Base-by-base conservation (phyloP, 2,888 invertebrate genomes). In the Leptarthrus brevirostris region DNA sequence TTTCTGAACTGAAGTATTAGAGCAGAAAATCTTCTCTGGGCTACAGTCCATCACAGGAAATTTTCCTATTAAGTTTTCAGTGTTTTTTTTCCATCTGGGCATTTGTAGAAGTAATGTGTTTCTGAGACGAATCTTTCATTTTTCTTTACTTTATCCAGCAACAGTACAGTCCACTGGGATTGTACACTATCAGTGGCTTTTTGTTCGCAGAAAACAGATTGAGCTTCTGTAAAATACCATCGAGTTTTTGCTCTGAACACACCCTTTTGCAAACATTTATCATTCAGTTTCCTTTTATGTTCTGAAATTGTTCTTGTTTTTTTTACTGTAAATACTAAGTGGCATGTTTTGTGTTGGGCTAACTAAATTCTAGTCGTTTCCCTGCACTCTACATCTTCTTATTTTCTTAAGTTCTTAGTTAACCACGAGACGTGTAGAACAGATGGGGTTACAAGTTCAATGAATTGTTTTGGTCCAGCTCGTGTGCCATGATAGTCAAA, bases 291-390 rank as follows among this genome's bases (percentile, higher is more conserved):
- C 22, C 18, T 69, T 52, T 69, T 30, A 6, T 30, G 36, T 66
- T 66, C 26, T 18, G 49, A 66, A 66, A 52, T 69, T 69, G 52
- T 30, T 52, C 20, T 52, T 52, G 36, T 10, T 69, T 69, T 66
- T 69, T 69, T 40, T 6, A n/a, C 20, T 24, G 30, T 36, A 12
- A 47, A 18, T 34, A 20, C 14, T 69, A 69, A 69, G 69, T 69
- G 69, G 69, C 18, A 30, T 52, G 52, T 69, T 52, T 30, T 52
- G 18, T 69, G 34, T 18, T 52, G 52, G n/a, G 30, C 26, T 30
- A 34, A 66, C 44, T 66, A 8, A 34, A 34, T 69, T 22, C 34
- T 16, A 34, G 20, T 34, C 18, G 40, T 30, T 52, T 10, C 8
- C 34, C 12, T n/a, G n/a, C n/a, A n/a, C n/a, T 30, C 34, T 26